Evolutionary conservation across 2,797 vertebrate species (phyloP).

Genomic region (Acanthurus leucopareius): DNA sequence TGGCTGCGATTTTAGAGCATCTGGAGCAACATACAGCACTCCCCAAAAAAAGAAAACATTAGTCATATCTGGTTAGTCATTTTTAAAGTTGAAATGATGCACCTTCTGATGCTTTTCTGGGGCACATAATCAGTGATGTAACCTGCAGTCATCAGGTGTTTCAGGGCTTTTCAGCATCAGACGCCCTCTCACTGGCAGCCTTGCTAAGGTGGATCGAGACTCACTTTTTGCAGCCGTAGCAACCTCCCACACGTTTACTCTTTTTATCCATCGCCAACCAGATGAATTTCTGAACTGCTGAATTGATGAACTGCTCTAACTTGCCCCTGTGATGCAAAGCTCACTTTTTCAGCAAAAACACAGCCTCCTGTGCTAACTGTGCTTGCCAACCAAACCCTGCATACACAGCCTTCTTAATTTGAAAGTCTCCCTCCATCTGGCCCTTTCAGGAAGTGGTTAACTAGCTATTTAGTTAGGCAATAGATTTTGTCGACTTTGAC

Average conservation of each 20-base stretch:
- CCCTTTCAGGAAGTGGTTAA: constrained; percentile 30
- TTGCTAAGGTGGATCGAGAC: constrained; percentile 59
- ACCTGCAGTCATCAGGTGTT: constrained; percentile 73
- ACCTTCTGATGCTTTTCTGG: constrained; percentile 61
- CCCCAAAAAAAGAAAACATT: constrained; percentile 56
- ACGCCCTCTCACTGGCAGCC: constrained; percentile 63
- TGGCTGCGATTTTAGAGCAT: constrained; percentile 69
- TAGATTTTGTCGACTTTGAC: constrained; percentile 21
- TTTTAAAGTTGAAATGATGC: constrained; percentile 70
- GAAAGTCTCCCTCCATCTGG: constrained; percentile 31
- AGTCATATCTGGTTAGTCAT: constrained; percentile 70
- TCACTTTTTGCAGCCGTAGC: constrained; percentile 56
- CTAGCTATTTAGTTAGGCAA: neutral
- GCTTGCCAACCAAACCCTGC: constrained; percentile 14
- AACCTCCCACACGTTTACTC: constrained; percentile 64
- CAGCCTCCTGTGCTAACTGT: constrained; percentile 17
- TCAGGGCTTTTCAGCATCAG: constrained; percentile 63
- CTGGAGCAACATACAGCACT: constrained; percentile 53
- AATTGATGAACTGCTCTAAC: constrained; percentile 31
- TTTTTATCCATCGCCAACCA: constrained; percentile 63
- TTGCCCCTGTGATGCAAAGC: constrained; percentile 31
- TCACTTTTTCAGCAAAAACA: constrained; percentile 18
- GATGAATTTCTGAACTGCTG: constrained; percentile 33
- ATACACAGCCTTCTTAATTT: constrained; percentile 10
- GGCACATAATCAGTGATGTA: constrained; percentile 67